Percentiles rank a stretch among this genome's conserved stretches.
phyloP scores from a whole-genome alignment of 2,797 vertebrate genomes.

The Dendrocincla fuliginosa region DNA sequence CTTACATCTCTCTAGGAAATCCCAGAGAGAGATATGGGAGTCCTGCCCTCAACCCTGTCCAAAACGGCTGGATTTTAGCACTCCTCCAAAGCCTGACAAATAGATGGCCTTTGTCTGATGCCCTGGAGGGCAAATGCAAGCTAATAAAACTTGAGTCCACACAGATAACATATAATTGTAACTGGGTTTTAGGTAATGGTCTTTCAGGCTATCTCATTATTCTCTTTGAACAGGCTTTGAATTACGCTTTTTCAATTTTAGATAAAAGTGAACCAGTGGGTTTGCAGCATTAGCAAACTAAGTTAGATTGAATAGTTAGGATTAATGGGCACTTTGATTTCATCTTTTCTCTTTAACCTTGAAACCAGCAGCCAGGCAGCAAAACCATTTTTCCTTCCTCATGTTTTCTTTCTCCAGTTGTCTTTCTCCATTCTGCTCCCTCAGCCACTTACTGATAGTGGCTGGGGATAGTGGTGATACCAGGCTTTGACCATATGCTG shows the following conservation, averaged over 20 bases:
- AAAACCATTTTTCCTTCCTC: neutral
- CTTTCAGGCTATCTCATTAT: constrained; percentile 44
- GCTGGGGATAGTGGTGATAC: neutral
- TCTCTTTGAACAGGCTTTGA: constrained; percentile 57
- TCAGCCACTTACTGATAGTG: neutral
- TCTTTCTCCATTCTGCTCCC: neutral
- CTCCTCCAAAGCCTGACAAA: constrained; percentile 18
- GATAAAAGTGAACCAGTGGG: constrained; percentile 24
- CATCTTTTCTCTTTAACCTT: constrained; percentile 39
- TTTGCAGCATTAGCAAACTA: constrained; percentile 49
- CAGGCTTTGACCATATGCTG: neutral
- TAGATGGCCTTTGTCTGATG: constrained; percentile 40
- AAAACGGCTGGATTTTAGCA: neutral
- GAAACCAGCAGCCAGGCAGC: neutral
- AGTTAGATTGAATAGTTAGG: constrained; percentile 22
- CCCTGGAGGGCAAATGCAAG: constrained; percentile 14
- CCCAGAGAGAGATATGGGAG: neutral
- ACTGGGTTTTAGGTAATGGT: constrained; percentile 42
- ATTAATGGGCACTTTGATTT: constrained; percentile 43
- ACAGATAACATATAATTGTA: constrained; percentile 33
- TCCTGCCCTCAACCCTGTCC: neutral
- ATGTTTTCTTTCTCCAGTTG: neutral
- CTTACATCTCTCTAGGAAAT: neutral
- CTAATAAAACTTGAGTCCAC: constrained; percentile 43
- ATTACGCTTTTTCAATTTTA: constrained; percentile 21